Conservation (phyloP, 1,140 invertebrate species). For the Atta colombica region DNA sequence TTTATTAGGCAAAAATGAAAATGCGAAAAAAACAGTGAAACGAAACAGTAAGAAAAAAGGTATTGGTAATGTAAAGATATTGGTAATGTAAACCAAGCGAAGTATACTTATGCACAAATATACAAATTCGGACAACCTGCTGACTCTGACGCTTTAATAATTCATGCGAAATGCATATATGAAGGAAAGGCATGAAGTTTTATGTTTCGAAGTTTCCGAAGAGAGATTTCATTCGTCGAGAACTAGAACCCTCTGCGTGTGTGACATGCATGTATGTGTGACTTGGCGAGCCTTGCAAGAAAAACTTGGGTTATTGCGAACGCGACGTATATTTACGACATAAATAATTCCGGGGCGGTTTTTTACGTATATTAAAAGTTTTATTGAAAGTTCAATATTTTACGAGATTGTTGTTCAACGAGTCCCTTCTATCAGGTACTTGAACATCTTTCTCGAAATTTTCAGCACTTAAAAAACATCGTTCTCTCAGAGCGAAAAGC, state of each 20-base stretch:
- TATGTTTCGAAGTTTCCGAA: constrained; percentile 5
- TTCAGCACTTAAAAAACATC: background rate
- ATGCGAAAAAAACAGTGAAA: background rate
- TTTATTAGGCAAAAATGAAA: background rate
- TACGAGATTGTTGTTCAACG: background rate
- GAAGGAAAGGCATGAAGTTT: constrained; percentile 28
- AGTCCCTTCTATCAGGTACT: background rate
- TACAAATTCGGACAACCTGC: constrained; percentile 16
- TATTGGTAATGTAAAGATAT: background rate
- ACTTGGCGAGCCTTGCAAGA: background rate
- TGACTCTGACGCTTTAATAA: constrained; percentile 35
- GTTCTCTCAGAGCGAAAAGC: background rate
- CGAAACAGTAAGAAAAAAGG: background rate
- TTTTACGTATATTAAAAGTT: constrained; percentile 15
- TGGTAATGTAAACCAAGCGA: background rate
- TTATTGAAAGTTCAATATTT: background rate
- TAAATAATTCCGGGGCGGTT: background rate
- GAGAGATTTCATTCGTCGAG: constrained; percentile 14
- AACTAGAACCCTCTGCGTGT: background rate
- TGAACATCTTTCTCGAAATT: constrained; percentile 13
- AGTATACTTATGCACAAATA: constrained; percentile 15
- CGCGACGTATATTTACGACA: background rate
- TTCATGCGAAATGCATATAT: constrained; percentile 8
- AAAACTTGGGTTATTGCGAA: constrained; percentile 18
- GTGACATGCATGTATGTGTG: background rate